Evolutionary conservation across 35 echinoderm and acorn worm genomes (phyloP), one percentile per base, ranked within the genome.

Genomic region (Apostichopus californicus): DNA sequence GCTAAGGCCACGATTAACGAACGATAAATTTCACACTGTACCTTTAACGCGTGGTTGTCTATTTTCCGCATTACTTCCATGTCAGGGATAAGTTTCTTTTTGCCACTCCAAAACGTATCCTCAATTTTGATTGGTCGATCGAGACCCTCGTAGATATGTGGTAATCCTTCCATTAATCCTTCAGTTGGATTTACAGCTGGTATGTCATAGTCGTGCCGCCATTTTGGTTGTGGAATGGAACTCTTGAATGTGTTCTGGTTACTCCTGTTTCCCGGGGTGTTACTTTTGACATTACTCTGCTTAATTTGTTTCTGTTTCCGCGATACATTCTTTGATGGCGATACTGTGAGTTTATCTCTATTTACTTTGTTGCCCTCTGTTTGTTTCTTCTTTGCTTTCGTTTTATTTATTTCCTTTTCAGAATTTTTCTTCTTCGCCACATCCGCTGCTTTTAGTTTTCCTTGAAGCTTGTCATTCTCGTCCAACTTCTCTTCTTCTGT

Each of bases 121-220:
- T 79, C 77, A 71, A 87, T 87, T 87, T 71, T 87, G 11, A 87
- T 25, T 66, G 86, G 86, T 11, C 59, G 86, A 28, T 87, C 86
- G 54, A 87, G 18, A 14, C 17, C 18, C 57, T 71, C 64, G 23
- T 87, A 87, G n/a, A 87, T 87, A 3, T 87, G 54, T 12, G 86
- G 86, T 23, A 87, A 52, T 46, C 34, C 34, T 4, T 87, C 86
- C 13, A 55, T 58, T 5, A 87, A 58, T 1, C 86, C 86, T 59
- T 87, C 86, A 8, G 55, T 57, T 15, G 86, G 86, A 52, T 87
- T 58, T 6, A 87, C 59, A 15, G 59, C 17, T 3, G 86, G 86
- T 59, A 87, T 23, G 57, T 87, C 86, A 34, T 87, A 87, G 64
- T 87, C 86, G 20, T 87, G 86, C 7, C 2, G 86, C 86, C 86